Percentiles rank a stretch among this genome's conserved stretches.
These are phyloP conservation scores for Acropora yongei DNA, from an alignment of 64 coral and sea anemone species.

Conservation along the genomic window DNA sequence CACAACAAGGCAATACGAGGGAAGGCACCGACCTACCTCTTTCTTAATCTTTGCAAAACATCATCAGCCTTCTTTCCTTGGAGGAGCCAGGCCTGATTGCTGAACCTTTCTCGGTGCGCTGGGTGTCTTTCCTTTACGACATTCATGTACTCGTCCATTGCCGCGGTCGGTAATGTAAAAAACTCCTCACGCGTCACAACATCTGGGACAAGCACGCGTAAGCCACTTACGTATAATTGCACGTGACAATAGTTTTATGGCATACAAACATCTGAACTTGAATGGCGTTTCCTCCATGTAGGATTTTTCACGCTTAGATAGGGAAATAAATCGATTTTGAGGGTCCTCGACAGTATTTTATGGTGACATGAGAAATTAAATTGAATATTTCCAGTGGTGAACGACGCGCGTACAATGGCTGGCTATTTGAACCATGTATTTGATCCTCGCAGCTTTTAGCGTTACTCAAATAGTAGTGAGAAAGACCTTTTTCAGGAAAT, in stretches of 20 bases:
- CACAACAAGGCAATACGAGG: too few species aligned
- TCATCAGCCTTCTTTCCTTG: conserved; percentile 66
- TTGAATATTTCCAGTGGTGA: too few species aligned
- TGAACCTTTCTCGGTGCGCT: conserved; percentile 82
- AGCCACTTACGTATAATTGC: not conserved
- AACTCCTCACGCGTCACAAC: conserved; percentile 64
- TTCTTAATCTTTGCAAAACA: conserved; percentile 58
- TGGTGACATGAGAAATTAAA: too few species aligned
- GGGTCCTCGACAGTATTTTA: too few species aligned
- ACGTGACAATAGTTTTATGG: too few species aligned
- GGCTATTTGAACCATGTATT: too few species aligned
- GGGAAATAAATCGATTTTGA: too few species aligned
- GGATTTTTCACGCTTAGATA: too few species aligned
- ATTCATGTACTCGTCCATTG: conserved; percentile 85
- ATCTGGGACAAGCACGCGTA: conserved; percentile 19
- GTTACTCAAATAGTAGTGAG: too few species aligned
- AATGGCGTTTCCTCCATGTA: not conserved
- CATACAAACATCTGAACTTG: not conserved
- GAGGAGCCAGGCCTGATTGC: conserved; percentile 88
- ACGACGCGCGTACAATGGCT: too few species aligned
- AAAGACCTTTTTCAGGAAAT: too few species aligned
- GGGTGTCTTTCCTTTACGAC: conserved; percentile 78
- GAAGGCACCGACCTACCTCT: conserved; percentile 36
- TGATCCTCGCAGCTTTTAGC: too few species aligned
- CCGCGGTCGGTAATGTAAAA: conserved; percentile 68